These are phyloP conservation scores for Megalopta genalis DNA, from an alignment of 1,140 invertebrate genomes.

Conservation along the genomic window DNA sequence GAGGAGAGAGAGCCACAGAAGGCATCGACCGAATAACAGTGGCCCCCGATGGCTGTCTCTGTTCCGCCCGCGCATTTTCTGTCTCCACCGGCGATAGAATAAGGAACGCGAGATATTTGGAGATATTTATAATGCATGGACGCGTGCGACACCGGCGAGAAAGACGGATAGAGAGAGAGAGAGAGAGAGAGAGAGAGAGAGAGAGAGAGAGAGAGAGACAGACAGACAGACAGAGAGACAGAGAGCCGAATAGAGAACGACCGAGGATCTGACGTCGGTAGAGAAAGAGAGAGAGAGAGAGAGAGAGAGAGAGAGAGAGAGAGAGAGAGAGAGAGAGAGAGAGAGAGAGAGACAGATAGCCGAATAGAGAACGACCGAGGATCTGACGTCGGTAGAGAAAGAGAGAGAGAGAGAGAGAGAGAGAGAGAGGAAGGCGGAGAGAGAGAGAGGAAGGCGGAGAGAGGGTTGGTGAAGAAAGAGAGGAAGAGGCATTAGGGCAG, in stretches of 20 bases:
- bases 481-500: conserved; percentile 46
- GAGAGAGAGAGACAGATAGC: no score
- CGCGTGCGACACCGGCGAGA: conserved; percentile 30
- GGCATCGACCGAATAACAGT: conserved; percentile 53
- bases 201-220: neutral
- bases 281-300: no score
- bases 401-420: conserved; percentile 9
- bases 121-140: conserved; percentile 60
- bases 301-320: neutral
- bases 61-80: neutral
- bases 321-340: neutral
- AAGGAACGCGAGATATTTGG: conserved; percentile 56
- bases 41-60: neutral
- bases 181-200: no score
- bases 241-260: neutral
- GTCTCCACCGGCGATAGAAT: conserved; percentile 23
- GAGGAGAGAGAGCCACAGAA: neutral
- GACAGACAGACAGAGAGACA: no score
- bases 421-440: no score
- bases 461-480: neutral
- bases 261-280: neutral
- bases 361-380: no score
- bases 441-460: no score
- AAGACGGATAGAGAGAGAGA: neutral
- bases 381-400: no score